A percentile compares a stretch with the other conserved stretches of the same genome.
Conservation (phyloP, 2,888 invertebrate species). For the Lysandra coridon region DNA sequence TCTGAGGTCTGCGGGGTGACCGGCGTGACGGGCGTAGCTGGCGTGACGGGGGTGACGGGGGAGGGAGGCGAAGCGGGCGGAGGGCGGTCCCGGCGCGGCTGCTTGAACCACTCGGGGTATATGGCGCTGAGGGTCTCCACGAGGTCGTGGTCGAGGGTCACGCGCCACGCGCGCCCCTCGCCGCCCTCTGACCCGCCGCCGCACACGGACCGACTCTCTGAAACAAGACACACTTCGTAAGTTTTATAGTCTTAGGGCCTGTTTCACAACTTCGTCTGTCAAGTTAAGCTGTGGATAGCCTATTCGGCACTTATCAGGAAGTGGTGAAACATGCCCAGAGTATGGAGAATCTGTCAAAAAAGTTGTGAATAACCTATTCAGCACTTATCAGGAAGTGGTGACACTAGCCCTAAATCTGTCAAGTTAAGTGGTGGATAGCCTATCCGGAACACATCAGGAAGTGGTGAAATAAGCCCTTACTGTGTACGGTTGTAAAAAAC, state of each 20-base stretch:
- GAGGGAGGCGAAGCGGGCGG: slow-evolving; percentile 60
- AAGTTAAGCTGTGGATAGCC: no score
- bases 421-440: no score
- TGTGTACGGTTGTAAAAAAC: no score
- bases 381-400: no score
- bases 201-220: slow-evolving; percentile 89
- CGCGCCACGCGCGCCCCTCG: slow-evolving; percentile 90
- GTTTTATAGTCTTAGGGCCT: background rate
- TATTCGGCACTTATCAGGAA: no score
- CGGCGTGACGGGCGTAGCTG: slow-evolving; percentile 60
- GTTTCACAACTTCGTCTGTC: no score
- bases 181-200: slow-evolving; percentile 86
- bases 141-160: slow-evolving; percentile 95
- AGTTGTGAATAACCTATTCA: no score
- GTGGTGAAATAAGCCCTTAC: no score
- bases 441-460: no score
- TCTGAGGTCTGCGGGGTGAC: slow-evolving; percentile 54
- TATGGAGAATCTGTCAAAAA: no score
- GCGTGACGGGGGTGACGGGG: slow-evolving; percentile 61
- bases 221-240: slow-evolving; percentile 44
- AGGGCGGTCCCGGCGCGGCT: slow-evolving; percentile 68
- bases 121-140: slow-evolving; percentile 95
- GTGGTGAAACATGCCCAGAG: no score
- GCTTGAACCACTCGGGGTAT: slow-evolving; percentile 96
- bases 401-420: no score